Percentiles rank a stretch among this genome's conserved stretches.
phyloP scores from a whole-genome alignment of 2,797 vertebrate genomes.

The Chaetodon trifasciatus region DNA sequence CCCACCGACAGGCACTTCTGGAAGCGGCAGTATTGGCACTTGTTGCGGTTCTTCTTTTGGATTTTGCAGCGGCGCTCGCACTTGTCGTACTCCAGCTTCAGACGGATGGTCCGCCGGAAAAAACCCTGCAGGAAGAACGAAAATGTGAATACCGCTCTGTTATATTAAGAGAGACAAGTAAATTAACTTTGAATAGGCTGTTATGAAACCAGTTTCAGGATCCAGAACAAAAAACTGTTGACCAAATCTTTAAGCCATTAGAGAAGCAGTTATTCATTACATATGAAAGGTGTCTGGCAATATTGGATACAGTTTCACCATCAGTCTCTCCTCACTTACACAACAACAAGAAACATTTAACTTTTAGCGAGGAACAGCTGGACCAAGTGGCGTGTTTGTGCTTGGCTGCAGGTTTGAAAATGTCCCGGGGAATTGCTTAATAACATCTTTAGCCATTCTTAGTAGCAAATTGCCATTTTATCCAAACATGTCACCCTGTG shows the following conservation, averaged over 20 bases:
- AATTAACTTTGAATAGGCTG: conserved; percentile 12
- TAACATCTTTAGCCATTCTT: conserved; percentile 31
- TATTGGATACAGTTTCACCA: conserved; percentile 44
- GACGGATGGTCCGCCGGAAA: conserved; percentile 95
- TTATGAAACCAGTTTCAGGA: conserved; percentile 8
- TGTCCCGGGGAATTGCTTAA: conserved; percentile 49
- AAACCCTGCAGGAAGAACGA: conserved; percentile 87
- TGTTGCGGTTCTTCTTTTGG: conserved; percentile 98
- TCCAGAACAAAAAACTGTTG: neutral
- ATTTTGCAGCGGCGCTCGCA: conserved; percentile 97
- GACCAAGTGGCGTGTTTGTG: conserved; percentile 1
- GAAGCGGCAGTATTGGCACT: conserved; percentile 98
- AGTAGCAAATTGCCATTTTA: conserved; percentile 1
- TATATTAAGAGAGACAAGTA: neutral
- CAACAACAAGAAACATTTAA: conserved; percentile 54
- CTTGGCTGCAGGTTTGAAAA: conserved; percentile 25
- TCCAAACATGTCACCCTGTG: conserved; percentile 3
- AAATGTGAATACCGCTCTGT: neutral
- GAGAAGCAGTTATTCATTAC: conserved; percentile 10
- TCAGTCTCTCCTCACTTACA: conserved; percentile 50
- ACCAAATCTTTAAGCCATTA: conserved; percentile 6
- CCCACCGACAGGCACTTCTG: conserved; percentile 98
- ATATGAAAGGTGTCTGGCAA: neutral
- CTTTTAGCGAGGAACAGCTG: conserved; percentile 15
- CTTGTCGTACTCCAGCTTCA: conserved; percentile 94